Base-by-base conservation (phyloP, 2,888 invertebrate species). In the Scaptodrosophila latifasciaeformis region DNA sequence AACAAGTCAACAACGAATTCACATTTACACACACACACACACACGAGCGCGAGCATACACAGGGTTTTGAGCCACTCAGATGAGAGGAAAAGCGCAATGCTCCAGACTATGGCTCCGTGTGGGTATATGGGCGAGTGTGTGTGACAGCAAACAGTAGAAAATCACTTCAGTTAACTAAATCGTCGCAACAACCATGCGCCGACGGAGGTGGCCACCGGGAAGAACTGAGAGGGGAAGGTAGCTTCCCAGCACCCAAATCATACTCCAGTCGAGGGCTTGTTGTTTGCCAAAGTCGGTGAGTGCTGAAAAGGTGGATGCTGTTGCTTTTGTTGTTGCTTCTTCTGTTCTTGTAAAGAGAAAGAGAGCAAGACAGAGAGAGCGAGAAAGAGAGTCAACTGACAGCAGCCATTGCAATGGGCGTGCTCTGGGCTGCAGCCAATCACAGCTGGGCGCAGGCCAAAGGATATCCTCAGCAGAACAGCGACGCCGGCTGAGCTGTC, bases 91-190 rank as follows among this genome's bases (percentile, higher is more conserved):
- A 55, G 39, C 55, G 40, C 37, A 35, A 30, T 54, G 54, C 56
- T 50, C 37, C 46, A 54, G 63, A 52, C 45, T 45, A 29, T 57
- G 13, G 39, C 35, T 37, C 50, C 44, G 39, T 40, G 44, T 54
- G 34, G 10, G 39, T 49, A 13, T 44, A 30, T 54, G 45, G 55
- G 30, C 49, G 47, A 53, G 46, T 61, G 49, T 54, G 27, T 57
- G 63, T 62, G 78, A 71, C 72, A 70, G 66, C 68, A 74, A 75
- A 75, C 71, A 80, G 68, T 62, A 59, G 61, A 76, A 79, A 79
- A 79, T 79, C 79, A 81, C 79, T 79, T 79, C 81, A 79, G 77
- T 81, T 81, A 79, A 79, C 79, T 79, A 81, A 79, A 81, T 75
- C 79, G 67, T 64, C 75, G 74, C 71, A 79, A 76, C 72, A 78